phyloP scores from a whole-genome alignment of 1,140 invertebrate genomes.

The Drosophila parabipectinata region DNA sequence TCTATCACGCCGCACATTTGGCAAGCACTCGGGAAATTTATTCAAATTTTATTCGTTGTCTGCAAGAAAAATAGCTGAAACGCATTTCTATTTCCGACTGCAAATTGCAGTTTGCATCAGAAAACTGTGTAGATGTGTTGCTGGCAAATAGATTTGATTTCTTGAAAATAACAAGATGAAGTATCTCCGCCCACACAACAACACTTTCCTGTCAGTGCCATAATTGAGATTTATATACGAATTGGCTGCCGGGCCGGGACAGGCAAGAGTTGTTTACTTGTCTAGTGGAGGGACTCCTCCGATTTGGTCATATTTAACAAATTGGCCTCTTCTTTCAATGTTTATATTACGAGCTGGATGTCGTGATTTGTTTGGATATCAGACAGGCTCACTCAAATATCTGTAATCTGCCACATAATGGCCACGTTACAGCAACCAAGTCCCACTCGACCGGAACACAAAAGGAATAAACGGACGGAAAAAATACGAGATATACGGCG shows the following conservation, averaged over 20 bases:
- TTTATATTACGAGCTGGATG: slow-evolving; percentile 2
- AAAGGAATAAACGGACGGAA: slow-evolving; percentile 18
- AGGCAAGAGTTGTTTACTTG: slow-evolving; percentile 32
- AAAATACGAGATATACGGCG: slow-evolving; percentile 3
- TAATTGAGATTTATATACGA: slow-evolving; percentile 64
- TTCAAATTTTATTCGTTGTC: slow-evolving; percentile 12
- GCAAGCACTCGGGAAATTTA: background rate
- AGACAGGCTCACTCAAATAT: slow-evolving; percentile 4
- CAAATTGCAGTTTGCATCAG: slow-evolving; percentile 11
- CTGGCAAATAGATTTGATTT: slow-evolving; percentile 24
- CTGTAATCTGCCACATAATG: slow-evolving; percentile 49
- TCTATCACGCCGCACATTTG: slow-evolving; percentile 17
- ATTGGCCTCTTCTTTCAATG: background rate
- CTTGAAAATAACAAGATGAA: slow-evolving; percentile 21
- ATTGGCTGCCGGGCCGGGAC: slow-evolving; percentile 1
- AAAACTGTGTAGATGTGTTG: slow-evolving; percentile 18
- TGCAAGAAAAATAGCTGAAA: slow-evolving; percentile 37
- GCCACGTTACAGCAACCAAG: slow-evolving; percentile 34
- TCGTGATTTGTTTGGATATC: slow-evolving; percentile 1
- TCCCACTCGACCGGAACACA: slow-evolving; percentile 32
- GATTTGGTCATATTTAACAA: slow-evolving; percentile 29
- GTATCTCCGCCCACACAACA: background rate
- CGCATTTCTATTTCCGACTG: slow-evolving; percentile 33
- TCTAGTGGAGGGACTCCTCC: background rate
- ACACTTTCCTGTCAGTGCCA: slow-evolving; percentile 17